Evolutionary conservation across 1,140 invertebrate species (phyloP).

Genomic region (Anoplolepis gracilipes): DNA sequence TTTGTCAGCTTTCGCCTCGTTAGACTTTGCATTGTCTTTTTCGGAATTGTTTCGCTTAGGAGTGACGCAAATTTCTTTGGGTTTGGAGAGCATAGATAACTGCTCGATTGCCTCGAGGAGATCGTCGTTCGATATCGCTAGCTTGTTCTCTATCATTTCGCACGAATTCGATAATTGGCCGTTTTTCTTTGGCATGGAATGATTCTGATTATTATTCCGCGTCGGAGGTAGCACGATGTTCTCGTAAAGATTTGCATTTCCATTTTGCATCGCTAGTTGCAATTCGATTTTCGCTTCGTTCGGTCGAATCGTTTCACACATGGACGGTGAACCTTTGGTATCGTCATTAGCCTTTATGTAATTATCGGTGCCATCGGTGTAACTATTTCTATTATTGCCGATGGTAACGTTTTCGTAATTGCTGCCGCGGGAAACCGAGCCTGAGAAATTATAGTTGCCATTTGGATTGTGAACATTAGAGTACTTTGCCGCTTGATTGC

Average conservation of each 20-base stretch:
- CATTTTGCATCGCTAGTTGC: slow-evolving; percentile 65
- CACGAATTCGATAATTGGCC: slow-evolving; percentile 74
- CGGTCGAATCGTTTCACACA: slow-evolving; percentile 73
- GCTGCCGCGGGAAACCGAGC: slow-evolving; percentile 73
- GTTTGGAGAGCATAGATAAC: slow-evolving; percentile 82
- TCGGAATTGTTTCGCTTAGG: slow-evolving; percentile 84
- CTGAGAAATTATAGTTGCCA: slow-evolving; percentile 72
- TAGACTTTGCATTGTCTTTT: slow-evolving; percentile 84
- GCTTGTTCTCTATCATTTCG: slow-evolving; percentile 84
- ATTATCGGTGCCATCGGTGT: background rate
- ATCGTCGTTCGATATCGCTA: slow-evolving; percentile 85
- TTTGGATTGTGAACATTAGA: slow-evolving; percentile 59
- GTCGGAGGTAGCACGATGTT: slow-evolving; percentile 71
- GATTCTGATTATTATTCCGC: slow-evolving; percentile 73
- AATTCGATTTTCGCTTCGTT: slow-evolving; percentile 71
- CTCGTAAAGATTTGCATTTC: slow-evolving; percentile 81
- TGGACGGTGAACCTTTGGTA: slow-evolving; percentile 56
- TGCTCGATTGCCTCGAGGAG: slow-evolving; percentile 84
- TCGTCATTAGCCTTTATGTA: slow-evolving; percentile 4
- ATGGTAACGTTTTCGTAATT: slow-evolving; percentile 80
- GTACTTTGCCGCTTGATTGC: slow-evolving; percentile 76
- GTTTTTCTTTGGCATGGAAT: slow-evolving; percentile 75
- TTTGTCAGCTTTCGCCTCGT: slow-evolving; percentile 86
- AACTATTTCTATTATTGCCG: slow-evolving; percentile 58
- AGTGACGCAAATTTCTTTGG: slow-evolving; percentile 76